Percentiles rank a stretch among this genome's conserved stretches.
phyloP scores from a whole-genome alignment of 2,888 invertebrate species.

The Dioctria linearis region DNA sequence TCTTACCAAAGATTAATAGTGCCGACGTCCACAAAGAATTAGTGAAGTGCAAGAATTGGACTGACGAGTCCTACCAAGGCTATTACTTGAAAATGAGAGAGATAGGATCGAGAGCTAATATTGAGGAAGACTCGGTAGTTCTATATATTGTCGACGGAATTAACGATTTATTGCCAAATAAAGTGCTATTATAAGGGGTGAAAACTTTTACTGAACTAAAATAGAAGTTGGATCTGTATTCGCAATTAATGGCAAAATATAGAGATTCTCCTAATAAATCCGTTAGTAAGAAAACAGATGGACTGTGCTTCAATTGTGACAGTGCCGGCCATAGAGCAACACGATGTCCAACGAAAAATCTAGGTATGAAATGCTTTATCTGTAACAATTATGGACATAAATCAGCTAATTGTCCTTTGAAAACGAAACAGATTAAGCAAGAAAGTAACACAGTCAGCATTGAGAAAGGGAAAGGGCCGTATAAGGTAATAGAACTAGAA shows the following conservation, averaged over 20 bases:
- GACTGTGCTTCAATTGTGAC: not conserved
- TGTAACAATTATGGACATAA: constrained; percentile 15
- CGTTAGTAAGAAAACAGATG: not conserved
- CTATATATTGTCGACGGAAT: too few relatives aligned
- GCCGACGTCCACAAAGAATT: too few relatives aligned
- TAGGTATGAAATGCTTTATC: constrained; percentile 4
- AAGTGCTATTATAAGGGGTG: too few relatives aligned
- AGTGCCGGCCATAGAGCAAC: not conserved
- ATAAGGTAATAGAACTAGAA: not conserved
- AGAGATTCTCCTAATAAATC: not conserved
- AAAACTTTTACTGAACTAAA: not conserved
- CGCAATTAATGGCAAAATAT: not conserved
- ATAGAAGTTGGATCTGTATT: not conserved
- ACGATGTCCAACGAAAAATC: not conserved
- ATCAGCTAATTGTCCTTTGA: not conserved
- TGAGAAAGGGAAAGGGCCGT: not conserved
- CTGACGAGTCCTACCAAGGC: too few relatives aligned
- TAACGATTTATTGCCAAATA: too few relatives aligned
- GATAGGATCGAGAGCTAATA: too few relatives aligned
- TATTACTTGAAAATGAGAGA: too few relatives aligned
- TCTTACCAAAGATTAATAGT: too few relatives aligned
- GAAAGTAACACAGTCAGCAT: not conserved
- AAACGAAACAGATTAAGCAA: not conserved
- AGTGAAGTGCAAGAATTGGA: too few relatives aligned
- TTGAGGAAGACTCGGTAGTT: too few relatives aligned